Conservation (phyloP, 2,797 vertebrate genomes). For the Esox lucius region DNA sequence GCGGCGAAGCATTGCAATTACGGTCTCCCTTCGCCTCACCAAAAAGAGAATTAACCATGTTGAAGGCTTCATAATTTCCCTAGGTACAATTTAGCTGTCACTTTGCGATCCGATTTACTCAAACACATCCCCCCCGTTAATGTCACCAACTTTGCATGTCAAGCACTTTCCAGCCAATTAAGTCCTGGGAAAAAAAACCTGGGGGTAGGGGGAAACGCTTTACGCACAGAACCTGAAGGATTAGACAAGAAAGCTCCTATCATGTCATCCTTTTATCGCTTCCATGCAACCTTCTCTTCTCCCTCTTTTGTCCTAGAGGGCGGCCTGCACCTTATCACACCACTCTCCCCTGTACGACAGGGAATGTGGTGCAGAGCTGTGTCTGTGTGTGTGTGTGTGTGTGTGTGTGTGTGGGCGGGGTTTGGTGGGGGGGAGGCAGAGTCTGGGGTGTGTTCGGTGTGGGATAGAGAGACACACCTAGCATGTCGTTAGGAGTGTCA, state of each 20-base stretch:
- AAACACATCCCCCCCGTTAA: conserved; percentile 87
- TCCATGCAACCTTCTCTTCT: conserved; percentile 69
- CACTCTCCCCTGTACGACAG: conserved; percentile 83
- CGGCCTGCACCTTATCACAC: conserved; percentile 94
- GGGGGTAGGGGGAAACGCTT: conserved; percentile 77
- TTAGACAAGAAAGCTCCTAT: conserved; percentile 99
- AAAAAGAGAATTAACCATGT: conserved; percentile 93
- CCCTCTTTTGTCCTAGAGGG: conserved; percentile 91
- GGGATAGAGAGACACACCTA: conserved; percentile 55
- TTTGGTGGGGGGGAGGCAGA: no score
- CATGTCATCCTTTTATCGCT: conserved; percentile 50
- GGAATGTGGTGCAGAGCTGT: conserved; percentile 20
- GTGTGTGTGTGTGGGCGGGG: no score
- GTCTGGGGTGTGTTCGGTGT: conserved; percentile 43
- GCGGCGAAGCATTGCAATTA: conserved; percentile 90
- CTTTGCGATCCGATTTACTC: conserved; percentile 97
- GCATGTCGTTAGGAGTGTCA: conserved; percentile 33
- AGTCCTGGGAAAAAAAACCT: conserved; percentile 84
- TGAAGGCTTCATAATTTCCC: conserved; percentile 99
- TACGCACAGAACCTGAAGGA: conserved; percentile 98
- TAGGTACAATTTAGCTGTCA: conserved; percentile 99
- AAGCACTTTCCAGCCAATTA: conserved; percentile 99
- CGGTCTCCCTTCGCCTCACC: conserved; percentile 60
- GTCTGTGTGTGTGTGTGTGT: conserved; percentile 50
- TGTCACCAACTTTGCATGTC: conserved; percentile 99